These are phyloP conservation scores for Ascidia mentula DNA, from an alignment of 23 tunicate species.

Conservation along the genomic window DNA sequence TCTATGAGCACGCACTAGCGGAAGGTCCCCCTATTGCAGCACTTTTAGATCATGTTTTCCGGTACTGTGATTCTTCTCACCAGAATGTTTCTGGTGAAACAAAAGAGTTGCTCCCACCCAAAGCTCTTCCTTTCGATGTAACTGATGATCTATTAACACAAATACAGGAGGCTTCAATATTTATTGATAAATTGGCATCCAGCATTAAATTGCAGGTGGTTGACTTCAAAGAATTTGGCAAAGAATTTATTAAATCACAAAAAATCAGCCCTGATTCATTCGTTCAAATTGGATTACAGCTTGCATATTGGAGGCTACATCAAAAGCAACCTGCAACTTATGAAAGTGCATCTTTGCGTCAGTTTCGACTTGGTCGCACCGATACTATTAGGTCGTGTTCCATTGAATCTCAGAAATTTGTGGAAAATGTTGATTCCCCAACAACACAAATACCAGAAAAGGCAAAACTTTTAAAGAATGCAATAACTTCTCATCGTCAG, in stretches of 20 bases:
- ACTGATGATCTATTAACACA: conserved; percentile 19
- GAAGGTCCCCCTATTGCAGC: conserved; percentile 93
- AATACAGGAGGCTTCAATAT: conserved; percentile 35
- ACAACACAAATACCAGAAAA: conserved; percentile 12
- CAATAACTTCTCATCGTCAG: conserved; percentile 42
- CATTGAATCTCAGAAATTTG: conserved; percentile 45
- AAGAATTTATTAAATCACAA: conserved; percentile 67
- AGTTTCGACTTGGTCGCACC: conserved; percentile 74
- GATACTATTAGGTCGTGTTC: conserved; percentile 87
- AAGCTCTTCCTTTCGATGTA: conserved; percentile 39
- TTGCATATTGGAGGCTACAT: conserved; percentile 65
- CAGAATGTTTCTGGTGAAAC: conserved; percentile 29
- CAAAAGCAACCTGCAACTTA: conserved; percentile 66
- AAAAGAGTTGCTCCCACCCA: conserved; percentile 52
- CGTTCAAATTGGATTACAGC: conserved; percentile 79
- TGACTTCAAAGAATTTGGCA: conserved; percentile 71
- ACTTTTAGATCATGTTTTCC: conserved; percentile 66
- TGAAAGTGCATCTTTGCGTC: conserved; percentile 81
- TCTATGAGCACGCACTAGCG: conserved; percentile 84
- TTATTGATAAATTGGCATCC: conserved; percentile 32
- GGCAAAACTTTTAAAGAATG: conserved; percentile 45
- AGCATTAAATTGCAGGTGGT: conserved; percentile 17
- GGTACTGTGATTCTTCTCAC: conserved; percentile 40
- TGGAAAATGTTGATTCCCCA: conserved; percentile 24
- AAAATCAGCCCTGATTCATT: conserved; percentile 90